Evolutionary conservation across 1,140 invertebrate species (phyloP).

Genomic region (Pachypeltis micranthus): DNA sequence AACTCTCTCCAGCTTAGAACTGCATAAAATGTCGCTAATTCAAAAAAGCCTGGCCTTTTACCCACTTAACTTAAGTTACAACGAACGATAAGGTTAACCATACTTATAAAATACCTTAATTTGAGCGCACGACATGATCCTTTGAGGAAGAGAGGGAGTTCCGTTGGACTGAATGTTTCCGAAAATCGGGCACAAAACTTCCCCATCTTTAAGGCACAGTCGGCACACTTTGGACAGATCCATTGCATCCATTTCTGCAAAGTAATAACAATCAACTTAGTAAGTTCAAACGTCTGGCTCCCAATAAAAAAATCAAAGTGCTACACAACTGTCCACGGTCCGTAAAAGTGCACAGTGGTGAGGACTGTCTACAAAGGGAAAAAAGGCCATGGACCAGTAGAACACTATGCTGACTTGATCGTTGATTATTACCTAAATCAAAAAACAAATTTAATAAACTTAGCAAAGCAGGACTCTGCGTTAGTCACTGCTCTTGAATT

Average conservation of each 20-base stretch:
- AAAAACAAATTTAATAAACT: background rate
- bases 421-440: background rate
- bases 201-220: slow-evolving; percentile 21
- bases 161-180: background rate
- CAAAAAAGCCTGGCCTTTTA: no score
- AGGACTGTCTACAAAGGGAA: no score
- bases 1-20: no score
- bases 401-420: no score
- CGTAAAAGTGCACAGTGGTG: no score
- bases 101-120: slow-evolving; percentile 21
- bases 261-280: background rate
- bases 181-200: slow-evolving; percentile 24
- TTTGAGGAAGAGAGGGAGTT: slow-evolving; percentile 18
- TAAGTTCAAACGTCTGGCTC: background rate
- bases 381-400: no score
- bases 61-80: no score
- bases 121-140: slow-evolving; percentile 25
- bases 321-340: background rate
- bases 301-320: background rate
- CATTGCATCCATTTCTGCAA: slow-evolving; percentile 6
- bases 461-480: no score
- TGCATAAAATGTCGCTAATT: no score
- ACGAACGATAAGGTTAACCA: slow-evolving; percentile 18
- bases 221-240: slow-evolving; percentile 23
- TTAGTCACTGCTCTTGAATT: no score